A percentile compares a stretch with the other conserved stretches of the same genome.
These are phyloP conservation scores for Melanargia galathea DNA, from an alignment of 2,888 invertebrate genomes.

Conservation along the genomic window DNA sequence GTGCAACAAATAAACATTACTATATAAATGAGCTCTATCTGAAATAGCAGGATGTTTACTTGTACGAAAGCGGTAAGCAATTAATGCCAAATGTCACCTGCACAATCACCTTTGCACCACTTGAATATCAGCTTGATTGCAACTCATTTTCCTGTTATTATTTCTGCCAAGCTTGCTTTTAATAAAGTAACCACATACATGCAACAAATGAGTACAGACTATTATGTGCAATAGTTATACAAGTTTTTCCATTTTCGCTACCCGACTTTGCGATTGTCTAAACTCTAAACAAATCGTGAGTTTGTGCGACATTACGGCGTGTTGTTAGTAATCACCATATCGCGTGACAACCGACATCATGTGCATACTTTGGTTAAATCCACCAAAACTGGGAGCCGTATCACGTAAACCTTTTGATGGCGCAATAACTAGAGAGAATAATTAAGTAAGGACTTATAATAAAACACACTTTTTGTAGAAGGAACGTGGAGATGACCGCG, in stretches of 20 bases:
- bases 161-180: neutral
- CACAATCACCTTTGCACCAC: constrained; percentile 10
- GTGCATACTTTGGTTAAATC: neutral
- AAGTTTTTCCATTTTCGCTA: constrained; percentile 6
- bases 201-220: constrained; percentile 3
- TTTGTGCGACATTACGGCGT: neutral
- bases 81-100: constrained; percentile 7
- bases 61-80: constrained; percentile 3
- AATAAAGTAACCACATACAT: constrained; percentile 6
- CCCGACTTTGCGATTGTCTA: neutral
- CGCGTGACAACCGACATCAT: constrained; percentile 7
- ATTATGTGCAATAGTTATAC: neutral
- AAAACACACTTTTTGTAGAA: too few relatives aligned
- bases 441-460: neutral
- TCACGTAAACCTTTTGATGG: neutral
- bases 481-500: too few relatives aligned
- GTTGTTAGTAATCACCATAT: constrained; percentile 3
- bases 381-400: neutral
- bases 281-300: constrained; percentile 1
- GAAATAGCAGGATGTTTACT: neutral
- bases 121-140: constrained; percentile 1
- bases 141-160: constrained; percentile 10
- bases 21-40: neutral
- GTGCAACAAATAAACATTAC: neutral
- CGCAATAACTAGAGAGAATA: neutral